Conservation (phyloP, 2,888 invertebrate species). For the Hetaerina titia region DNA sequence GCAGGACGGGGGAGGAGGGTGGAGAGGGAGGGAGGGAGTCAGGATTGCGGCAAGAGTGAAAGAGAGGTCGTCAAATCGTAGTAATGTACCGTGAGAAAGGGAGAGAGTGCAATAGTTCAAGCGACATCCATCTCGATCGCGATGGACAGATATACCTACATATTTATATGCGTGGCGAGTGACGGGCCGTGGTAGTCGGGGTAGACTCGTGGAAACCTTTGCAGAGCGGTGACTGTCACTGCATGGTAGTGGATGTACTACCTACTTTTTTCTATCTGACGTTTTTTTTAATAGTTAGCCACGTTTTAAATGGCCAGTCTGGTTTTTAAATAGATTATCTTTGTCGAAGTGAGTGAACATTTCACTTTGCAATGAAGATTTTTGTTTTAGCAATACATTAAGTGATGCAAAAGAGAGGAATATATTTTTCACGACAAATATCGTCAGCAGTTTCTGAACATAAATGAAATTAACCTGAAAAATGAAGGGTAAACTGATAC, state of each 20-base stretch:
- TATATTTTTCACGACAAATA: no score
- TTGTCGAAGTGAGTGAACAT: no score
- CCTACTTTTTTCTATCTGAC: not conserved
- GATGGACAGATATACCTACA: not conserved
- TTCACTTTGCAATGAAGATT: no score
- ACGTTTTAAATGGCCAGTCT: no score
- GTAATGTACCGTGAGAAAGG: constrained; percentile 5
- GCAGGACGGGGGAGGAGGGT: not conserved
- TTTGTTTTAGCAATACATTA: no score
- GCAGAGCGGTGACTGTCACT: not conserved
- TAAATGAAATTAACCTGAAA: no score
- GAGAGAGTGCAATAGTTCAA: not conserved
- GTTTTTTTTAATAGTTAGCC: no score
- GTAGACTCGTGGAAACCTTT: not conserved
- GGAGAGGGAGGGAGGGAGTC: not conserved
- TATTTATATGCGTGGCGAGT: not conserved
- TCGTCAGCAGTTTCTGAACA: no score
- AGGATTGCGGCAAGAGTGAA: not conserved
- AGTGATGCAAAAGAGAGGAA: no score
- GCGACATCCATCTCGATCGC: not conserved
- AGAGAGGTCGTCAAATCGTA: constrained; percentile 21
- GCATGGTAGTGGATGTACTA: not conserved
- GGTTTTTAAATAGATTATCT: no score
- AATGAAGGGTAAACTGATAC: no score
- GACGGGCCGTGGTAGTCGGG: not conserved